Percentiles rank a stretch among this genome's conserved stretches.
Evolutionary conservation across 2,797 vertebrate genomes (phyloP).

Genomic region (Chaunax sp.): DNA sequence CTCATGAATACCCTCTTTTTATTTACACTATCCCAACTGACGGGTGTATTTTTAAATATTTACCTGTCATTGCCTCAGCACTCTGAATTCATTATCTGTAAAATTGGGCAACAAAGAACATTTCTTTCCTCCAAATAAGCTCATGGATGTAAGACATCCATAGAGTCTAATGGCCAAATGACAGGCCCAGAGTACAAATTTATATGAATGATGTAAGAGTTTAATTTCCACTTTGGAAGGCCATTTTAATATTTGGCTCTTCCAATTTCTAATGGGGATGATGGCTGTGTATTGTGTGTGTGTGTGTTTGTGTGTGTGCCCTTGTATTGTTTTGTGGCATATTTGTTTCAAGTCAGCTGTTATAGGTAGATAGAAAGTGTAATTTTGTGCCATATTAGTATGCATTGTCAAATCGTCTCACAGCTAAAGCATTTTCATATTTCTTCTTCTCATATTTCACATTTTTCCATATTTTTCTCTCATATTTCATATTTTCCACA

Average conservation of each 20-base stretch:
- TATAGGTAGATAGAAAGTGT: background rate
- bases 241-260: constrained; percentile 51
- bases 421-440: background rate
- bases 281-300: constrained; percentile 31
- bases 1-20: constrained; percentile 47
- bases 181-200: constrained; percentile 35
- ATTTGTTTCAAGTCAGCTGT: background rate
- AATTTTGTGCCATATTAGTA: background rate
- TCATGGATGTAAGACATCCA: constrained; percentile 67
- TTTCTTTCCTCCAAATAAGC: constrained; percentile 61
- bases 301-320: constrained; percentile 13
- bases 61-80: constrained; percentile 66
- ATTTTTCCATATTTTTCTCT: no score
- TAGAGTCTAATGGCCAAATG: constrained; percentile 55
- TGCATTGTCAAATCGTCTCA: background rate
- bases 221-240: constrained; percentile 56
- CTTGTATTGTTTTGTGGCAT: constrained; percentile 22
- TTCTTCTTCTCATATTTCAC: no score
- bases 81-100: constrained; percentile 63
- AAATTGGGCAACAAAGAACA: constrained; percentile 54
- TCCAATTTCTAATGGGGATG: constrained; percentile 34
- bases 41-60: constrained; percentile 53
- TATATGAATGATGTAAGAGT: constrained; percentile 39
- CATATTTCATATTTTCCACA: background rate
- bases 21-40: constrained; percentile 47